Evolutionary conservation across 1,140 invertebrate species (phyloP).

Genomic region (Lordiphosa stackelbergi): DNA sequence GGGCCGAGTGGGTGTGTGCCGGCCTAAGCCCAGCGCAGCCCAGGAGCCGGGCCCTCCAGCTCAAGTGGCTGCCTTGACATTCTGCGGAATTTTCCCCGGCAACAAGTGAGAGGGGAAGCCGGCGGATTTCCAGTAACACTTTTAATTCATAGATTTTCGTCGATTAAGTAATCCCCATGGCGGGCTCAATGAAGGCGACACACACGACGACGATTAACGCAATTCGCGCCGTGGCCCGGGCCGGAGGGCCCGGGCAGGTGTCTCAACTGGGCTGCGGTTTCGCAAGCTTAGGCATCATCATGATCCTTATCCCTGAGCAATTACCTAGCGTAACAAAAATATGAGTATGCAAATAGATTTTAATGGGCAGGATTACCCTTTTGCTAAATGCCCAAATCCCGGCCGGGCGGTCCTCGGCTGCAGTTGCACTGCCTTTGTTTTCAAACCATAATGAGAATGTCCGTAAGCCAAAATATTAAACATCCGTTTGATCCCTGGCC

Average conservation of each 20-base stretch:
- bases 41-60: conserved; percentile 24
- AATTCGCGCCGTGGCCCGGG: conserved; percentile 47
- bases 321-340: conserved; percentile 73
- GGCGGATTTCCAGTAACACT: conserved; percentile 54
- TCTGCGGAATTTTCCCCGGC: conserved; percentile 28
- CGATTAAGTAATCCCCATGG: conserved; percentile 66
- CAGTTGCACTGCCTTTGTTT: conserved; percentile 48
- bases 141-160: conserved; percentile 71
- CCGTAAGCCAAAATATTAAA: conserved; percentile 75
- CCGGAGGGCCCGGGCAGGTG: conserved; percentile 43
- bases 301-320: conserved; percentile 70
- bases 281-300: conserved; percentile 44
- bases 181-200: conserved; percentile 54
- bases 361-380: conserved; percentile 75
- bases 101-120: conserved; percentile 35
- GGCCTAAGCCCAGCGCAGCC: conserved; percentile 28
- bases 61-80: conserved; percentile 42
- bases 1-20: conserved; percentile 20
- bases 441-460: conserved; percentile 71
- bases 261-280: conserved; percentile 32
- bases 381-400: conserved; percentile 71
- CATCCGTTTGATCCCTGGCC: conserved; percentile 59
- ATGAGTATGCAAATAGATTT: conserved; percentile 75
- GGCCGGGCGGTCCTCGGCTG: conserved; percentile 32
- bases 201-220: conserved; percentile 51